phyloP scores from a whole-genome alignment of 1,140 invertebrate species.

The Gonatopus flavifemur region DNA sequence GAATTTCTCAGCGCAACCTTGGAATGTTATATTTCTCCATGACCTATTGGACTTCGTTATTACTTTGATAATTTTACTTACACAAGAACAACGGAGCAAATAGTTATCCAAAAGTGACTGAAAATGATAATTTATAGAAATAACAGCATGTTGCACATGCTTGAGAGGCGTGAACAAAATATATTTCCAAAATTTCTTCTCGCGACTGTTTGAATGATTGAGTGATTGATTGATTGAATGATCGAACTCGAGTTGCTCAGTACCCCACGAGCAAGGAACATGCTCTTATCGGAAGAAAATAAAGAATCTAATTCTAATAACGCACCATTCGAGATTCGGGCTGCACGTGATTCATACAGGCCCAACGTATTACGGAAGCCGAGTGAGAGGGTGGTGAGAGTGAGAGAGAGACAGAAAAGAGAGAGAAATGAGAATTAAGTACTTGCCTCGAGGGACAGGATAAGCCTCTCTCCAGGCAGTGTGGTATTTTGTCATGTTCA shows the following conservation, averaged over 20 bases:
- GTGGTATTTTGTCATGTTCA: constrained; percentile 59
- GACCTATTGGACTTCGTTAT: too few species aligned
- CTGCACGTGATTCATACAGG: constrained; percentile 50
- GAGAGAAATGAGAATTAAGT: constrained; percentile 55
- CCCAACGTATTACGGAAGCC: constrained; percentile 41
- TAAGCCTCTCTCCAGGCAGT: constrained; percentile 59
- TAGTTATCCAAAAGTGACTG: constrained; percentile 26
- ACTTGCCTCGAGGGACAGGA: constrained; percentile 59
- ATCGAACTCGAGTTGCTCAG: too few species aligned
- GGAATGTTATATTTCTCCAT: too few species aligned
- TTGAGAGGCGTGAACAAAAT: background rate
- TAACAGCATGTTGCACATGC: constrained; percentile 39
- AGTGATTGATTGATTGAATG: too few species aligned
- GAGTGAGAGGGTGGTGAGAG: too few species aligned
- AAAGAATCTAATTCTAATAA: constrained; percentile 22
- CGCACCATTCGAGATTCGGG: constrained; percentile 38
- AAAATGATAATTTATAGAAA: constrained; percentile 31
- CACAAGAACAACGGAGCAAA: too few species aligned
- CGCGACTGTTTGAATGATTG: too few species aligned
- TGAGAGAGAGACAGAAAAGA: too few species aligned
- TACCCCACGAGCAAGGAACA: constrained; percentile 29
- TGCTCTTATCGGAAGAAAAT: constrained; percentile 34
- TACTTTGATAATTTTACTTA: constrained; percentile 33
- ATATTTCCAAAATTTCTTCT: too few species aligned
- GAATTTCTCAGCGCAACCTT: too few species aligned